Evolutionary conservation across 2,888 invertebrate species (phyloP).

Genomic region (Malachius bipustulatus): DNA sequence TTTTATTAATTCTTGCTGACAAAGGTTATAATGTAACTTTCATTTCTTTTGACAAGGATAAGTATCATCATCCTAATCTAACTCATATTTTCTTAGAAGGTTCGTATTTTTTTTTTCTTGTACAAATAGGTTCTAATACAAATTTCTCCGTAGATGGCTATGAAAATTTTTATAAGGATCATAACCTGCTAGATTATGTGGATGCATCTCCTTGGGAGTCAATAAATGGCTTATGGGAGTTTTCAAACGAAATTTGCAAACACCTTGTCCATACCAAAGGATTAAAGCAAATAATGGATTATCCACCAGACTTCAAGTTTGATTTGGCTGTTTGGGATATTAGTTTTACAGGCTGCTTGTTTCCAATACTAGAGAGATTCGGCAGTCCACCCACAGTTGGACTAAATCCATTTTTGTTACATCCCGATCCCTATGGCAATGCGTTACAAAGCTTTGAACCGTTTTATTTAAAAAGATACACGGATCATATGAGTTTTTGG

Average conservation of each 20-base stretch:
- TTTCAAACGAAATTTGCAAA: neutral
- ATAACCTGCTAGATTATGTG: too few relatives aligned
- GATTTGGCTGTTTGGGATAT: conserved; percentile 5
- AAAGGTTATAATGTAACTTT: too few relatives aligned
- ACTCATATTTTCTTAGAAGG: too few relatives aligned
- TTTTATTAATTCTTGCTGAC: too few relatives aligned
- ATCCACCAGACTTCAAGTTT: conserved; percentile 12
- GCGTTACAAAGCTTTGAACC: conserved; percentile 11
- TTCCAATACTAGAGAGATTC: conserved; percentile 11
- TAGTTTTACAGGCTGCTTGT: conserved; percentile 5
- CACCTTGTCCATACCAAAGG: conserved; percentile 7
- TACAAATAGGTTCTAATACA: too few relatives aligned
- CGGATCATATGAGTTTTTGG: conserved; percentile 9
- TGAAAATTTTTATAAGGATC: too few relatives aligned
- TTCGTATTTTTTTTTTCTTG: too few relatives aligned
- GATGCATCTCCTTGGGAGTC: too few relatives aligned
- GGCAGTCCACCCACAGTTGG: conserved; percentile 10
- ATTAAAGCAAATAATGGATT: conserved; percentile 5
- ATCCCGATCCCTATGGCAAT: conserved; percentile 11
- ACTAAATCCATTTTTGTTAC: conserved; percentile 10
- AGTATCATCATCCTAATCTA: too few relatives aligned
- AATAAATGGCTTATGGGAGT: too few relatives aligned
- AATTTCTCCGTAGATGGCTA: too few relatives aligned
- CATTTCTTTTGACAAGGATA: too few relatives aligned
- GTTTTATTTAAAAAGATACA: conserved; percentile 4